phyloP scores from a whole-genome alignment of 2,113 vertebrate genomes.

The Noturus placidus region DNA sequence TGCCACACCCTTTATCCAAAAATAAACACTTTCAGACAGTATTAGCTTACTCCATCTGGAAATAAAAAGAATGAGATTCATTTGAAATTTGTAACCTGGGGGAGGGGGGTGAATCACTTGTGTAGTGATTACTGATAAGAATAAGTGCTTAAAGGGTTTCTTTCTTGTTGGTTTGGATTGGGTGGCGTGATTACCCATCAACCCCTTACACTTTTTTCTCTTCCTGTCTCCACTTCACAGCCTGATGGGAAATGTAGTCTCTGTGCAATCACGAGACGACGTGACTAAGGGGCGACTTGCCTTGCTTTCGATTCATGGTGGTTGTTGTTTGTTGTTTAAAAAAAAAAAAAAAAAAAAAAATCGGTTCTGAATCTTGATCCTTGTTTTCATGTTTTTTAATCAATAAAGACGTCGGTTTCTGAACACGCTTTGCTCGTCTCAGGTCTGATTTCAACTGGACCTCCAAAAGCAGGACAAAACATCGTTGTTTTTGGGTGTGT shows the following conservation, averaged over 20 bases:
- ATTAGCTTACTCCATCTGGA: not conserved
- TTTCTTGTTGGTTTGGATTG: not conserved
- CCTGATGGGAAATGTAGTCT: slow-evolving; percentile 25
- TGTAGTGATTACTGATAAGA: not conserved
- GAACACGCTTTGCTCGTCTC: slow-evolving; percentile 34
- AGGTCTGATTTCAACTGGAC: slow-evolving; percentile 2
- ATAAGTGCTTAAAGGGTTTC: not conserved
- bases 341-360: not conserved
- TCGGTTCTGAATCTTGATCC: slow-evolving; percentile 53
- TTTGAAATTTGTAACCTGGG: not conserved
- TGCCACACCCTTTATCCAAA: slow-evolving; percentile 33
- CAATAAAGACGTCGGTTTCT: slow-evolving; percentile 53
- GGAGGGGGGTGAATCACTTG: not conserved
- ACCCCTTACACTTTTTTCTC: not conserved
- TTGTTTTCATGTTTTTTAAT: slow-evolving; percentile 51
- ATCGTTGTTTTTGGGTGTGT: not conserved
- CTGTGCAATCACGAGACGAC: not conserved
- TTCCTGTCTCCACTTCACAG: not conserved
- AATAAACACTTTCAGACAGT: slow-evolving; percentile 22
- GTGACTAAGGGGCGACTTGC: slow-evolving; percentile 57
- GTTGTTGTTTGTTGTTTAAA: not conserved
- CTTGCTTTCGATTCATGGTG: slow-evolving; percentile 47
- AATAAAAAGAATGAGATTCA: not conserved
- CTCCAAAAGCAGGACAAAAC: not conserved
- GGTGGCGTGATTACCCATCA: not conserved